Base-by-base conservation (phyloP, 2,113 vertebrate species). In the Anolis carolinensis region DNA sequence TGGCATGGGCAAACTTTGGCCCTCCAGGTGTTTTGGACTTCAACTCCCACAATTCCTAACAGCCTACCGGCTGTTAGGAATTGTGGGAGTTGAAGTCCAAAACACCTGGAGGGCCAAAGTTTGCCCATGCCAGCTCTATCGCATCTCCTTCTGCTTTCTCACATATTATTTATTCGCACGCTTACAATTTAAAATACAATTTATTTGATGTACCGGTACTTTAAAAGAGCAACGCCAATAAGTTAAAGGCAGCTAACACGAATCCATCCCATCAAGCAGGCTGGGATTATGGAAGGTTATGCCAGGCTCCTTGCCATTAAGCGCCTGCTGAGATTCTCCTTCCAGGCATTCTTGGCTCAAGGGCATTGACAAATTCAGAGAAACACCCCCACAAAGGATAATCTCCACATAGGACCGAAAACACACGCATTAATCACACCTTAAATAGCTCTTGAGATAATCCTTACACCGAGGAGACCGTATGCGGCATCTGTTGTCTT, bases 151-250 rank as follows among this genome's bases (percentile, higher is more conserved):
- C 48, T 8, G 2, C 23, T 1, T 32, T 48, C 36, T 9, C 1
- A 1, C 83, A 27, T 7, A 2, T 44, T 44, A 44, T 14, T 30
- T 62, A 67, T 7, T 48, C 18, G 2, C 13, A 7, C 13, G 2
- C 25, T 13, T 14, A 34, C 32, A 16, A 62, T 81, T 75, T 68
- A 85, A 75, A 88, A 88, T 8, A 32, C 34, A 73, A 23, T 36
- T 88, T 88, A 84, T 84, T 76, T n/a, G 48, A 39, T 50, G n/a
- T 36, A n/a, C n/a, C n/a, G n/a, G n/a, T n/a, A 55, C 36, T 52
- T 36, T 9, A 44, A 14, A 70, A 52, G 39, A 7, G 23, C 39
- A 44, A 44, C 5, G 39, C 44, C 62, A 77, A 88, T 85, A 85
- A 86, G 21, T 88, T 88, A 88, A 59, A 84, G 59, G 74, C 36